Evolutionary conservation across 2,888 invertebrate genomes (phyloP).

Genomic region (Myathropa florea): DNA sequence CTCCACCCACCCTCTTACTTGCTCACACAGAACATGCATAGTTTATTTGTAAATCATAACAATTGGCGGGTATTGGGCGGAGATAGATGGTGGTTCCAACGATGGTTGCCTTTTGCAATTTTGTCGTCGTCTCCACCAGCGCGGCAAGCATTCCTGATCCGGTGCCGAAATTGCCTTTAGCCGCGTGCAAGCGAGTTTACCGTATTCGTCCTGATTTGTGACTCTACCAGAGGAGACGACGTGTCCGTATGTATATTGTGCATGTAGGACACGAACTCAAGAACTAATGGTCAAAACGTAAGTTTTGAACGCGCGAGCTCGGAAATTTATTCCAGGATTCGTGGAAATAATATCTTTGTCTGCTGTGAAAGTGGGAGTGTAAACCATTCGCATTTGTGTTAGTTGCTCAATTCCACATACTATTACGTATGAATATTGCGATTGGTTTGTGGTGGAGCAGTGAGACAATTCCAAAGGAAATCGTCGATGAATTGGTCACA

Average conservation of each 20-base stretch:
- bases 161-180: slow-evolving; percentile 20
- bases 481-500: slow-evolving; percentile 26
- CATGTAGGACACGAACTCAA: slow-evolving; percentile 46
- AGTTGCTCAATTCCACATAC: not conserved
- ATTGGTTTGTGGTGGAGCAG: slow-evolving; percentile 2
- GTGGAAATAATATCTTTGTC: slow-evolving; percentile 16
- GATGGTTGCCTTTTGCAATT: not conserved
- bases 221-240: not conserved
- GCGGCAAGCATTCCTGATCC: slow-evolving; percentile 12
- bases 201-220: slow-evolving; percentile 33
- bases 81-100: not conserved
- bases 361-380: not conserved
- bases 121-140: not conserved
- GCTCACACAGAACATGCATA: slow-evolving; percentile 22
- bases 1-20: not conserved
- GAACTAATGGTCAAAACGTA: slow-evolving; percentile 47
- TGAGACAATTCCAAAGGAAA: slow-evolving; percentile 1
- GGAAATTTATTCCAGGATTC: slow-evolving; percentile 26
- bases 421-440: not conserved
- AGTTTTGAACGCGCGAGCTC: slow-evolving; percentile 4
- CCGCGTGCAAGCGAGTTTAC: slow-evolving; percentile 4
- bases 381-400: not conserved
- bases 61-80: slow-evolving; percentile 27
- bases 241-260: slow-evolving; percentile 14
- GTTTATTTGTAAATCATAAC: slow-evolving; percentile 68